phyloP scores from a whole-genome alignment of 2,888 invertebrate species.

The Andrena fulva region DNA sequence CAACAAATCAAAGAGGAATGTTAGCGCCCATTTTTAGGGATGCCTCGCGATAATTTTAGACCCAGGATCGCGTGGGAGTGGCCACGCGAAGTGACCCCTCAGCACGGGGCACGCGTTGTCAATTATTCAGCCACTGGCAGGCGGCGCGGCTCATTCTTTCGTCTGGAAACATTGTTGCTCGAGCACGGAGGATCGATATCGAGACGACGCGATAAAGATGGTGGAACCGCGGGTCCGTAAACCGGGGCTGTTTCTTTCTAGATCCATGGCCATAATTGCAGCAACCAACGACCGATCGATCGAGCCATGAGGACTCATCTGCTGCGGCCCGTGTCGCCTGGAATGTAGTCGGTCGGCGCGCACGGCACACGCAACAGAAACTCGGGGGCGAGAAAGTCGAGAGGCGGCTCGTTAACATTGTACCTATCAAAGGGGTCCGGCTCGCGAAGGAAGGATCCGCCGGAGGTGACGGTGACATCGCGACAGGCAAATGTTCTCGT shows the following conservation, averaged over 20 bases:
- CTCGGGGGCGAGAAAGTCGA: background rate
- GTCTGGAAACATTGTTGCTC: slow-evolving; percentile 35
- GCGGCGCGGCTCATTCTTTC: slow-evolving; percentile 16
- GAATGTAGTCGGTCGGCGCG: slow-evolving; percentile 61
- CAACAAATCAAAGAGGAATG: slow-evolving; percentile 43
- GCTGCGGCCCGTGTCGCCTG: slow-evolving; percentile 70
- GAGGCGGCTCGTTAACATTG: background rate
- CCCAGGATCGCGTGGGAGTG: background rate
- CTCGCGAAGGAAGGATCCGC: slow-evolving; percentile 25
- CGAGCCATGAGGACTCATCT: slow-evolving; percentile 75
- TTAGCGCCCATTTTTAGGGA: background rate
- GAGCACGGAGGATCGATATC: slow-evolving; percentile 46
- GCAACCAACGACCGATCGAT: slow-evolving; percentile 71
- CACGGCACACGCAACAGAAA: slow-evolving; percentile 1
- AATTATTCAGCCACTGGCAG: slow-evolving; percentile 26
- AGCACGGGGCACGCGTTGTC: slow-evolving; percentile 3
- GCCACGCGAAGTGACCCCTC: background rate
- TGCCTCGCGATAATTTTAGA: slow-evolving; percentile 17
- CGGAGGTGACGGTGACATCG: slow-evolving; percentile 38
- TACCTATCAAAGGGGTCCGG: background rate
- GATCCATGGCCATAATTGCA: slow-evolving; percentile 80
- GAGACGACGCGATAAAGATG: background rate
- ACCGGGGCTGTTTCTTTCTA: slow-evolving; percentile 74
- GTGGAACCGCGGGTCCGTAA: slow-evolving; percentile 6
- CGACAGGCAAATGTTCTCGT: slow-evolving; percentile 67